phyloP scores from a whole-genome alignment of 2,113 vertebrate genomes.

The Platysternon megacephalum region DNA sequence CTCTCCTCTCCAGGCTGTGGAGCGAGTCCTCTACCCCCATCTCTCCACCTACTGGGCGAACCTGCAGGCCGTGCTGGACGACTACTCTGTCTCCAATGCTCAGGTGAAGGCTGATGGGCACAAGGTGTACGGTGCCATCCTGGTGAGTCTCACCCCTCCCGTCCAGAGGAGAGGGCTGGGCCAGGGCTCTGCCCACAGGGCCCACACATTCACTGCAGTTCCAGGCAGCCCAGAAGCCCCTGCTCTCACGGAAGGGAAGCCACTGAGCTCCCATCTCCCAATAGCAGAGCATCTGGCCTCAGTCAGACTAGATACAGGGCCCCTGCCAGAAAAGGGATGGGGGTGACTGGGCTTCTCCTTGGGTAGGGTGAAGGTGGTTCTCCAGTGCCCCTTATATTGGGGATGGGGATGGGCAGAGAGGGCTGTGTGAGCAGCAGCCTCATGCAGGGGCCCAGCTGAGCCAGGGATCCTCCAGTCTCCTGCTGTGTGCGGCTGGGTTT shows the following conservation, averaged over 20 bases:
- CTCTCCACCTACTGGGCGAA: slow-evolving; percentile 94
- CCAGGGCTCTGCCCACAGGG: too few relatives aligned
- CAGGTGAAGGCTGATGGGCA: slow-evolving; percentile 95
- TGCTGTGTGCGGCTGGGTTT: background rate
- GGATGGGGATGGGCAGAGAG: background rate
- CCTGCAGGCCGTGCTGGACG: slow-evolving; percentile 90
- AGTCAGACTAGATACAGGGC: background rate
- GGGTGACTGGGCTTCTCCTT: background rate
- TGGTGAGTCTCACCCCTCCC: slow-evolving; percentile 76
- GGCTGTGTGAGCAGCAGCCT: background rate
- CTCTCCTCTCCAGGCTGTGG: slow-evolving; percentile 83
- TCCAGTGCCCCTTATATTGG: background rate
- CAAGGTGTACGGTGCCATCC: slow-evolving; percentile 93
- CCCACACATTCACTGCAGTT: background rate
- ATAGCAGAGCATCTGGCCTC: too few relatives aligned
- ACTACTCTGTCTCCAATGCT: slow-evolving; percentile 93
- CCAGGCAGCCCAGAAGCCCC: too few relatives aligned
- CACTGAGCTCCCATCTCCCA: too few relatives aligned
- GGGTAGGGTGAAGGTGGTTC: background rate
- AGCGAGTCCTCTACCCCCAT: slow-evolving; percentile 90
- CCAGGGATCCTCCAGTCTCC: background rate
- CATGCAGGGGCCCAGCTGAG: background rate
- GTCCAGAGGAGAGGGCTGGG: background rate
- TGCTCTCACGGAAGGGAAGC: too few relatives aligned
- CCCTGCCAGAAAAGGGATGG: background rate